Conservation (phyloP, 2,888 invertebrate genomes). For the Agonopterix heracliana region DNA sequence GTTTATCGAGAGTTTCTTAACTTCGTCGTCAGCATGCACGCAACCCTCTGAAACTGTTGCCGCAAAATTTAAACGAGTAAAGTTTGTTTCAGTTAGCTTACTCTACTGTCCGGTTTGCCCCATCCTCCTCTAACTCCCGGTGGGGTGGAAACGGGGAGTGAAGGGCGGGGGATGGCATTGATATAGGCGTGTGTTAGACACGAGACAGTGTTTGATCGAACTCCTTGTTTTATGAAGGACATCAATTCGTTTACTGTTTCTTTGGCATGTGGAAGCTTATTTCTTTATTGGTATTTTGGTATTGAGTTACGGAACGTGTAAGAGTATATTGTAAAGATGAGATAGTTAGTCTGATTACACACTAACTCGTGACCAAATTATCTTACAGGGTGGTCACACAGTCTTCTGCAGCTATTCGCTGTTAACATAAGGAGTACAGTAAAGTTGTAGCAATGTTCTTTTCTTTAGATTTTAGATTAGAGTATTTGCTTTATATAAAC, state of each 20-base stretch:
- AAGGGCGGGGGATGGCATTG: slow-evolving; percentile 32
- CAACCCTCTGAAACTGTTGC: slow-evolving; percentile 53
- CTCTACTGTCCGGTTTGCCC: slow-evolving; percentile 55
- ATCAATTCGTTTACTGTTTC: slow-evolving; percentile 16
- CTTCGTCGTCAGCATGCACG: slow-evolving; percentile 53
- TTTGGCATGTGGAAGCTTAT: slow-evolving; percentile 1
- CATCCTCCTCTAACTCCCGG: slow-evolving; percentile 18
- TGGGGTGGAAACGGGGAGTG: slow-evolving; percentile 11
- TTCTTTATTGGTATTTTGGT: neutral
- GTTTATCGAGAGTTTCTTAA: slow-evolving; percentile 47
- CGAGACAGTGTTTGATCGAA: slow-evolving; percentile 45
- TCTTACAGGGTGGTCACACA: no score
- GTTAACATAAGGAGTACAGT: no score
- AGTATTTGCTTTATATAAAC: no score
- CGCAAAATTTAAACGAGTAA: slow-evolving; percentile 75
- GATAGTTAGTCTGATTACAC: no score
- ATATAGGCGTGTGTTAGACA: slow-evolving; percentile 51
- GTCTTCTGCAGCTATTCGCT: no score
- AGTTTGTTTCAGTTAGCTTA: slow-evolving; percentile 67
- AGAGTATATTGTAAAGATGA: no score
- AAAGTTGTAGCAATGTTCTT: no score
- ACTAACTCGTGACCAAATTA: no score
- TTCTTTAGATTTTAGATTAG: no score
- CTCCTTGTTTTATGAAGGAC: slow-evolving; percentile 38
- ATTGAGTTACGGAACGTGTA: neutral